phyloP scores from a whole-genome alignment of 2,113 vertebrate species.

The Polypterus bichir region DNA sequence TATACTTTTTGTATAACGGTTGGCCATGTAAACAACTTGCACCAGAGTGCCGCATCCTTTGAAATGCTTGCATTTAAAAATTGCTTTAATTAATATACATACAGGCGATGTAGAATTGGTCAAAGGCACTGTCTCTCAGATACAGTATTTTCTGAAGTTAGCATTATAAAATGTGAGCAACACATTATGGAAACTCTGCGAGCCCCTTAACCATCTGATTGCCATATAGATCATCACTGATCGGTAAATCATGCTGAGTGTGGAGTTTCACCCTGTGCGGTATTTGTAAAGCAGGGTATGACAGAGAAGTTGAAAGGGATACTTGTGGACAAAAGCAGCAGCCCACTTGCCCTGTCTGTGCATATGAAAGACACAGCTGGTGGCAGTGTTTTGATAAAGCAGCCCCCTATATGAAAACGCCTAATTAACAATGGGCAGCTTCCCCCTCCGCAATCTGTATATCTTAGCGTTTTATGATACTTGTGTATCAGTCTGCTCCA shows the following conservation, averaged over 20 bases:
- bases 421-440: constrained; percentile 71
- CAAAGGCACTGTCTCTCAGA: no score
- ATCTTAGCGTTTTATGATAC: constrained; percentile 54
- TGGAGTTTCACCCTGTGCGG: constrained; percentile 10
- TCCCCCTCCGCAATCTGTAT: constrained; percentile 37
- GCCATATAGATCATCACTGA: neutral
- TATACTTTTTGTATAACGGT: no score
- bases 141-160: no score
- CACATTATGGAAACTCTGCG: no score
- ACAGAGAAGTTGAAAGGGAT: constrained; percentile 38
- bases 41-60: no score
- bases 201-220: neutral
- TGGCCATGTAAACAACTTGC: no score
- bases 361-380: constrained; percentile 85
- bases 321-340: constrained; percentile 31
- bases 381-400: constrained; percentile 74
- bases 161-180: no score
- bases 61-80: no score
- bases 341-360: constrained; percentile 42
- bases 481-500: constrained; percentile 27
- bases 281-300: constrained; percentile 28
- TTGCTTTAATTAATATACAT: no score
- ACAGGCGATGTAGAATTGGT: no score
- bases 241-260: neutral
- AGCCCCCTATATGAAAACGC: constrained; percentile 64